phyloP scores from a whole-genome alignment of 2,797 vertebrate genomes.

The Smutsia gigantea region DNA sequence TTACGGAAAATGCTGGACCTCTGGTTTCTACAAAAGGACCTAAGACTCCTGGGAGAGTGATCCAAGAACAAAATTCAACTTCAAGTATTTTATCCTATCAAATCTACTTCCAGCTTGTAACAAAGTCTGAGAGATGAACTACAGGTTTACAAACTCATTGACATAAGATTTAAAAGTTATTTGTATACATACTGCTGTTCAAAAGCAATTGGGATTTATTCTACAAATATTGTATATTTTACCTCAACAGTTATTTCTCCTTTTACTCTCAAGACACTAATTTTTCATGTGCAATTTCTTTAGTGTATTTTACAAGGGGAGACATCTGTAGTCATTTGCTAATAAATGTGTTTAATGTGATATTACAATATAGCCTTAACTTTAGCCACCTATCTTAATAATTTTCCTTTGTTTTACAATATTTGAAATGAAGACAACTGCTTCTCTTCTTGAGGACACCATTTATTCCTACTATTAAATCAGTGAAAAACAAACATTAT shows the following conservation, averaged over 20 bases:
- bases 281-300: constrained; percentile 32
- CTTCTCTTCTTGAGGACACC: background rate
- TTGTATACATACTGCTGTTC: background rate
- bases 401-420: background rate
- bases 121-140: background rate
- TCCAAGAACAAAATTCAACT: background rate
- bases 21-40: background rate
- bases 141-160: background rate
- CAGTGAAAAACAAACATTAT: background rate
- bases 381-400: constrained; percentile 18
- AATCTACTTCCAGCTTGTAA: background rate
- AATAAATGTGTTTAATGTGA: constrained; percentile 27
- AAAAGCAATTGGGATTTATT: constrained; percentile 44
- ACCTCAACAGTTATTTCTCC: background rate
- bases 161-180: constrained; percentile 46
- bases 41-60: background rate
- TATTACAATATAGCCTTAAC: constrained; percentile 17
- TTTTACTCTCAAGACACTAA: background rate
- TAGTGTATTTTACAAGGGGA: background rate
- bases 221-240: constrained; percentile 43
- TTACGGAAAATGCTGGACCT: background rate
- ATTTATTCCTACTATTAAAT: constrained; percentile 40
- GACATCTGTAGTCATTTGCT: constrained; percentile 54
- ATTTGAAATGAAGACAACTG: constrained; percentile 1
- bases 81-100: background rate